Percentiles rank a stretch among this genome's conserved stretches.
Conservation (phyloP, 2,113 vertebrate species). For the Ciconia boyciana region DNA sequence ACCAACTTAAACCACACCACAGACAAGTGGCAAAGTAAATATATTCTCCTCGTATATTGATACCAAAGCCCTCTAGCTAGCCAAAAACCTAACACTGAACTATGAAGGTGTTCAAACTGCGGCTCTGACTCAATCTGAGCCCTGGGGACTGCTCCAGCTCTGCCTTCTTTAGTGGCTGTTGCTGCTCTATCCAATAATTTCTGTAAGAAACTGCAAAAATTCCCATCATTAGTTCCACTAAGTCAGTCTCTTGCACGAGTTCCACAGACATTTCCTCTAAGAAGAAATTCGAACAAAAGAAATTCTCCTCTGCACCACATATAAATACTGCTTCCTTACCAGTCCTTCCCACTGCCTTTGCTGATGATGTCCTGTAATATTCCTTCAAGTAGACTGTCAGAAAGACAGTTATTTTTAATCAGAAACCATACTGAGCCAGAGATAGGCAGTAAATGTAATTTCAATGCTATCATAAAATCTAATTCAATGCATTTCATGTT, state of each 20-base stretch:
- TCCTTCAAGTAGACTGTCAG: background rate
- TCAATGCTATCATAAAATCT: background rate
- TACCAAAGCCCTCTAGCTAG: background rate
- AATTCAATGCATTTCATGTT: background rate
- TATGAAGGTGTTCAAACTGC: background rate
- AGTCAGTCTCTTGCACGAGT: background rate
- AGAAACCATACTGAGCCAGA: background rate
- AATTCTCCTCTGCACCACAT: background rate
- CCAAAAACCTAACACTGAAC: background rate
- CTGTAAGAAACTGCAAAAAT: background rate
- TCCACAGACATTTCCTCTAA: background rate
- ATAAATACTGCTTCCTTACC: background rate
- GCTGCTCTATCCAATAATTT: background rate
- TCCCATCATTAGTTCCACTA: background rate
- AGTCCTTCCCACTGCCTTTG: background rate
- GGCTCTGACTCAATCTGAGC: accelerated
- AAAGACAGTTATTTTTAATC: background rate
- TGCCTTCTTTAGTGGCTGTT: too few species aligned
- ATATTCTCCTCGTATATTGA: background rate
- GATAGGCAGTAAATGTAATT: background rate
- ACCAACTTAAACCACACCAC: too few species aligned
- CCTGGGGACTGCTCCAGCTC: background rate
- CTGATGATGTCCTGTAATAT: background rate
- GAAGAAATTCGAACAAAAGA: background rate
- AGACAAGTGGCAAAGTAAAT: background rate